Conservation (phyloP, 1,140 invertebrate genomes). For the Meloidogyne exigua region DNA sequence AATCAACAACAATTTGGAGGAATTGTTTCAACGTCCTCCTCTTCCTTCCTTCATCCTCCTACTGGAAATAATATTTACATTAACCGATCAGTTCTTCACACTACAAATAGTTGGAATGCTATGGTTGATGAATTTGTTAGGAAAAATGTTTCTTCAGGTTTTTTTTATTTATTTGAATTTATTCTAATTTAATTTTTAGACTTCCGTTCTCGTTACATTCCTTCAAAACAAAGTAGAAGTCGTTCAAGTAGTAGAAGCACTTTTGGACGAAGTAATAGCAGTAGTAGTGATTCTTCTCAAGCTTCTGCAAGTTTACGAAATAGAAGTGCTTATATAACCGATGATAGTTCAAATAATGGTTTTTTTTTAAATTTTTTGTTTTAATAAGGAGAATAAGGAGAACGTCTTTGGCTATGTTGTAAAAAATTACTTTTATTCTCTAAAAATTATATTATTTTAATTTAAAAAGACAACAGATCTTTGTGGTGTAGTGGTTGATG, state of each 20-base stretch:
- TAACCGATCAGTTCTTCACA: conserved; percentile 15
- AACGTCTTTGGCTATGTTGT: too few relatives aligned
- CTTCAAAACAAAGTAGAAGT: conserved; percentile 10
- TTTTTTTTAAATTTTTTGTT: neutral
- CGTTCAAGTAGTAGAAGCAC: neutral
- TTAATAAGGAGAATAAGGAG: too few relatives aligned
- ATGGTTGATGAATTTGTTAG: conserved; percentile 48
- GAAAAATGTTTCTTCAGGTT: conserved; percentile 34
- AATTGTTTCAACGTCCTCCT: neutral
- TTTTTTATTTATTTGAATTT: neutral
- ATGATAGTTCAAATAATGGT: neutral
- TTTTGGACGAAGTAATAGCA: neutral
- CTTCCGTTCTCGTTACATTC: conserved; percentile 9
- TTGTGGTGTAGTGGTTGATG: neutral
- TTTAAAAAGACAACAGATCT: too few relatives aligned
- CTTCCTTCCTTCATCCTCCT: neutral
- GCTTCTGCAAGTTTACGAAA: neutral
- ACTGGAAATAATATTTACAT: conserved; percentile 21
- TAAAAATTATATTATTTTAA: too few relatives aligned
- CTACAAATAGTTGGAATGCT: conserved; percentile 30
- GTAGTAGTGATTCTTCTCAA: conserved; percentile 6
- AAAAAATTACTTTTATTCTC: too few relatives aligned
- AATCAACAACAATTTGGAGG: neutral
- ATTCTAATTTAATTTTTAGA: neutral
- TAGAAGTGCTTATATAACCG: neutral